Percentiles rank a stretch among this genome's conserved stretches.
phyloP scores from a whole-genome alignment of 2,888 invertebrate species.

The Dolichomitus sp. region DNA sequence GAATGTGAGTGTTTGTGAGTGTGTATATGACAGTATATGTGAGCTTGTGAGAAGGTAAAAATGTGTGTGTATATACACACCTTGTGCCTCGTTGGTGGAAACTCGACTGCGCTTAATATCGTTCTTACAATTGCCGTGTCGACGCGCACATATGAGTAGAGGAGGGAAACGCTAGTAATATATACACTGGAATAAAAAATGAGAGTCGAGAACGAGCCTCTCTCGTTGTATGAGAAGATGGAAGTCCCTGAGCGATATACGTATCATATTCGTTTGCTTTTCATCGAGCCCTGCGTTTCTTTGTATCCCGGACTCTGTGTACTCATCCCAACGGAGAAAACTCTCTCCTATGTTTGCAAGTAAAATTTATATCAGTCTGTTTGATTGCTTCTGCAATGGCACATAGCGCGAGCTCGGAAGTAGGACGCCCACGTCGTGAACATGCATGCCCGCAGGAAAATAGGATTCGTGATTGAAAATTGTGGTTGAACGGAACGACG shows the following conservation, averaged over 20 bases:
- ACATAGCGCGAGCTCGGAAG: constrained; percentile 24
- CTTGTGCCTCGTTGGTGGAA: constrained; percentile 16
- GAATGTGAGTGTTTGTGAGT: too few relatives aligned
- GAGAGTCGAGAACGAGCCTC: constrained; percentile 20
- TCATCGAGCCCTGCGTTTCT: constrained; percentile 28
- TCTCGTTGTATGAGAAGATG: not conserved
- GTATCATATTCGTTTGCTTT: constrained; percentile 40
- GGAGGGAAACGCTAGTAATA: constrained; percentile 23
- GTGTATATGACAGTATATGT: not conserved
- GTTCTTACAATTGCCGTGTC: constrained; percentile 47
- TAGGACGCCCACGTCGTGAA: constrained; percentile 14
- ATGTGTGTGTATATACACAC: not conserved
- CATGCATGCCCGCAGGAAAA: constrained; percentile 21
- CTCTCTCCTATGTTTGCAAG: constrained; percentile 20
- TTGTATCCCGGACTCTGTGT: constrained; percentile 13
- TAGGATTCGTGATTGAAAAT: constrained; percentile 67
- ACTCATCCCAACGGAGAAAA: constrained; percentile 3
- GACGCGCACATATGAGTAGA: not conserved
- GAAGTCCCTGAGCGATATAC: constrained; percentile 19
- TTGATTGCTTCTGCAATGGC: constrained; percentile 23
- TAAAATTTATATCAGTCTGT: constrained; percentile 45
- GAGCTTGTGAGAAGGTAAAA: too few relatives aligned
- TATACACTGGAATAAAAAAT: constrained; percentile 45
- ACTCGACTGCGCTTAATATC: constrained; percentile 41
- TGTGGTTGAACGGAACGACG: constrained; percentile 56